phyloP scores from a whole-genome alignment of 2,113 vertebrate genomes.

The Nettapus auritus region DNA sequence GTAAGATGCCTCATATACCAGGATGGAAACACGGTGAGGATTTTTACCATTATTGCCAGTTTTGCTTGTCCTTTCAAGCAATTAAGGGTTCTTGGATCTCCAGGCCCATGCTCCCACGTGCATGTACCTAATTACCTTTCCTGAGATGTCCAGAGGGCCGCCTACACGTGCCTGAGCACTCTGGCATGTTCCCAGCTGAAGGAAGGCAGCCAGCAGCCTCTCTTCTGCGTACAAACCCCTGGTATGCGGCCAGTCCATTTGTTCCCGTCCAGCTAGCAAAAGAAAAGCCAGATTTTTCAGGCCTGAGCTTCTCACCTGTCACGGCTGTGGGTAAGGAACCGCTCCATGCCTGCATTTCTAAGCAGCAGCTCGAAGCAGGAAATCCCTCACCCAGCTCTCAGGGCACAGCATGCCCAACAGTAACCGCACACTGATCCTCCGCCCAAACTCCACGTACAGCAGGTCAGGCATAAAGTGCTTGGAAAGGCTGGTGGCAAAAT shows the following conservation, averaged over 20 bases:
- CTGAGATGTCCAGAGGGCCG: background rate
- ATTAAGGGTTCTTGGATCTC: background rate
- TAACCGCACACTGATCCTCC: background rate
- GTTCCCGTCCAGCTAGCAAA: background rate
- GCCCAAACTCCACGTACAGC: background rate
- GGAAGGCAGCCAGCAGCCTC: background rate
- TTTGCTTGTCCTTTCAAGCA: background rate
- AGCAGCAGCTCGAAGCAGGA: background rate
- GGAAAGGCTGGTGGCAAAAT: background rate
- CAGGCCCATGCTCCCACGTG: rapidly evolving
- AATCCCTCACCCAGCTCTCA: background rate
- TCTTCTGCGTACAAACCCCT: background rate
- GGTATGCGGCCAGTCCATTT: background rate
- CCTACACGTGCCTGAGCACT: rapidly evolving
- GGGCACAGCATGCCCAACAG: background rate
- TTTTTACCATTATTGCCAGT: background rate
- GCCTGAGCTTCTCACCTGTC: background rate
- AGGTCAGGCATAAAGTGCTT: background rate
- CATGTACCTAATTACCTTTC: background rate
- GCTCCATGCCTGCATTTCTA: background rate
- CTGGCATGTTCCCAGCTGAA: background rate
- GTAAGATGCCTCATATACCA: background rate
- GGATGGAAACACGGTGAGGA: background rate
- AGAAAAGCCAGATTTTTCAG: background rate
- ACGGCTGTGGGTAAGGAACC: rapidly evolving